Evolutionary conservation across 2,888 invertebrate genomes (phyloP), one percentile per base, ranked within the genome.

Genomic region (Phyllotreta cruciferae): DNA sequence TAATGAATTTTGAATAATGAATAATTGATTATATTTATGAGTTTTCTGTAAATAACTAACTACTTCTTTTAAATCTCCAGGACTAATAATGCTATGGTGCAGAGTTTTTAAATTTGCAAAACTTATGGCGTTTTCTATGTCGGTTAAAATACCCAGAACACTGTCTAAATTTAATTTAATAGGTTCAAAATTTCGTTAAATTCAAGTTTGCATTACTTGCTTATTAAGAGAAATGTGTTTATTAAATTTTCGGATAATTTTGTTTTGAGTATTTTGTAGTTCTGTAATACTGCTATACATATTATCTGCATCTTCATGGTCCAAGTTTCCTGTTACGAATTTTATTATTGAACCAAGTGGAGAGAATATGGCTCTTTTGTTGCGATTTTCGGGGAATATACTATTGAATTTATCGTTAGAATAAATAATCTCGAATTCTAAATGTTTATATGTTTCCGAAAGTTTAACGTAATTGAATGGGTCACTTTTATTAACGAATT

Each of bases 261-360:
- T 47, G n/a, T 47, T 47, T 24, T 47, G 47, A 47, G 8, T 5
- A 9, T 47, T 47, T 24, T 47, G 24, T 14, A 47, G n/a, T 47
- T 47, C 47, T 6, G 14, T 34, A 14, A 47, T 47, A n/a, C 24
- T 13, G 34, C n/a, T 14, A 6, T 47, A 47, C 7, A 47, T 24
- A 34, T 47, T 34, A 7, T 24, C 8, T 1, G 47, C 47, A 14
- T 47, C 47, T 8, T 47, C 47, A 6, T 47, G 47, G 6, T 47
- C 47, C n/a, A 47, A 1, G n/a, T 47, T 47, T 34, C 47, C 47
- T 5, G 24, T 7, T 34, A 14, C 3, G 24, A 47, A 47, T 47
- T 47, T 47, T 6, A 47, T 6, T 14, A 47, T 7, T 9, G 47
- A 47, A 8, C 47, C 47, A 34, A 47, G n/a, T 3, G 7, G 47